Evolutionary conservation across 2,888 invertebrate genomes (phyloP).

Genomic region (Augochlorella aurata): DNA sequence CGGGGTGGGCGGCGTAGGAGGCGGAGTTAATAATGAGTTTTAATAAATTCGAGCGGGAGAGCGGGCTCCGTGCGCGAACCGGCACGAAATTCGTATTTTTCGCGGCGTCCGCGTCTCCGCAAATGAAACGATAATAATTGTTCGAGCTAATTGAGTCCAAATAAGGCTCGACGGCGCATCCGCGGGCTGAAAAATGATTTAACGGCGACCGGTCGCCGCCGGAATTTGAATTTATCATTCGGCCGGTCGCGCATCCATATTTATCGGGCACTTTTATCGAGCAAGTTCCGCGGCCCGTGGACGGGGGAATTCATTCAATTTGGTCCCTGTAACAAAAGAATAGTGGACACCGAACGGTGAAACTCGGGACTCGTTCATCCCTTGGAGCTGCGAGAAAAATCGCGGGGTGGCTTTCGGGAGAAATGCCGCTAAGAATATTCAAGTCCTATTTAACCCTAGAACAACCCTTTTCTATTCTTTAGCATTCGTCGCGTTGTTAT

Average conservation of each 20-base stretch:
- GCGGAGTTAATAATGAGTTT: conserved; percentile 34
- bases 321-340: conserved; percentile 46
- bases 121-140: conserved; percentile 45
- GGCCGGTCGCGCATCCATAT: conserved; percentile 38
- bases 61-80: not conserved
- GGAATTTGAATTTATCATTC: conserved; percentile 53
- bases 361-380: conserved; percentile 14
- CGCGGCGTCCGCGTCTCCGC: not conserved
- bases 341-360: conserved; percentile 34
- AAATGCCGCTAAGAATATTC: no score
- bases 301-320: conserved; percentile 46
- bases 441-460: no score
- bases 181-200: conserved; percentile 43
- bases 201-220: not conserved
- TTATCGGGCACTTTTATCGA: conserved; percentile 51
- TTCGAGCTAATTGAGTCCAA: conserved; percentile 49
- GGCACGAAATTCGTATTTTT: conserved; percentile 34
- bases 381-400: conserved; percentile 7
- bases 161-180: conserved; percentile 10
- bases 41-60: conserved; percentile 33
- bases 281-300: conserved; percentile 41
- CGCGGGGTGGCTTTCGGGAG: not conserved
- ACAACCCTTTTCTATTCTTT: no score
- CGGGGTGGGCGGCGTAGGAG: not conserved
- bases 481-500: no score